Base-by-base conservation (phyloP, 2,888 invertebrate genomes). In the Ormyrus nitidulus region DNA sequence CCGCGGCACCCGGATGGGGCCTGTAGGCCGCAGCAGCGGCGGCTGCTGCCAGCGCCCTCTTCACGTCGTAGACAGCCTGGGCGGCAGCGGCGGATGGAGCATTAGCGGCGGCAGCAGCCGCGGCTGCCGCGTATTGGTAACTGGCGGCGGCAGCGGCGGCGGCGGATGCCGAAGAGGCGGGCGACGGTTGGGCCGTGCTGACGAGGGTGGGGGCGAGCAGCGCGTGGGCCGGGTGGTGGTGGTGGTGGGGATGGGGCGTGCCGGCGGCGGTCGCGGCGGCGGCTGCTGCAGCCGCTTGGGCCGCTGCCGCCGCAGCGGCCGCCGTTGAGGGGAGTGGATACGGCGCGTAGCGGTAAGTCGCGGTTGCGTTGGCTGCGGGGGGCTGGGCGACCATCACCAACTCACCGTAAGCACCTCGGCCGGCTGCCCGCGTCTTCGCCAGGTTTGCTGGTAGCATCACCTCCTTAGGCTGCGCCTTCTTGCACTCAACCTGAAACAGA, bases 381-480 rank as follows among this genome's bases (percentile, higher is more conserved):
- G 93, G 92, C 92, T 94, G 94, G 92, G 95, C 94, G 92, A 94
- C 93, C 93, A 95, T 95, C 94, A 96, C 94, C 94, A 97, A 97
- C 97, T 97, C 97, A 98, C 97, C 97, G 95, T 97, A 98, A 93
- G 97, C 96, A 92, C 97, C 97, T 92, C 97, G 95, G 88, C 97
- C 97, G 89, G 97, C 96, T 91, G 97, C 97, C 91, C 97, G 95
- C 92, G 97, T 97, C 94, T 97, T 97, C 90, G 97, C 97, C 93
- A 97, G 93, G 92, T 97, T 97, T 87, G 97, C 96, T 89, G 99
- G 99, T 91, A 99, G 95, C 99, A 99, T 99, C 89, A 99, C 99
- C 94, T 99, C 99, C 94, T 99, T 99, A 85, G 99, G 99, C 93
- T 99, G 99, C 90, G 99, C 99, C 93, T 99, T 99, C 95, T 99